Conservation (phyloP, 1,140 invertebrate genomes). For the Trinorchestia longiramus region DNA sequence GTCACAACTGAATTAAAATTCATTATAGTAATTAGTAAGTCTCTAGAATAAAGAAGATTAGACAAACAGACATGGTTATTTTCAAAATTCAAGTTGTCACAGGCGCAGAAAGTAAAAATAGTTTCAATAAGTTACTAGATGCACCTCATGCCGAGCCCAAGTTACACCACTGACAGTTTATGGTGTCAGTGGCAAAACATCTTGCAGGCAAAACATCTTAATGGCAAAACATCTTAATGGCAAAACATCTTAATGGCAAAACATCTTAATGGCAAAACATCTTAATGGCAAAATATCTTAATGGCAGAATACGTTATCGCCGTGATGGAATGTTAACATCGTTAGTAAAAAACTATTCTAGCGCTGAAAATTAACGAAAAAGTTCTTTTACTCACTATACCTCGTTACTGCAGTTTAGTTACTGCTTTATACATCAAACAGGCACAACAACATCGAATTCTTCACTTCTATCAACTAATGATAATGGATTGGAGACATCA, state of each 20-base stretch:
- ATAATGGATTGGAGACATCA: constrained; percentile 3
- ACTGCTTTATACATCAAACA: background rate
- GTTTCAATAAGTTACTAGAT: background rate
- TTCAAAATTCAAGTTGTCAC: background rate
- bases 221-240: too few species aligned
- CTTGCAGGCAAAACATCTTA: too few species aligned
- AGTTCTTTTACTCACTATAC: background rate
- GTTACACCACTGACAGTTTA: background rate
- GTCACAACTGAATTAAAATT: background rate
- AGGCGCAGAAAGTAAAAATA: background rate
- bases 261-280: too few species aligned
- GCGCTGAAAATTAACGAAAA: background rate
- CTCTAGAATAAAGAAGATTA: background rate
- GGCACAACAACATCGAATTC: background rate
- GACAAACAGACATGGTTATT: background rate
- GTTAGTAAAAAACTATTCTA: background rate
- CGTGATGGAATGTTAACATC: background rate
- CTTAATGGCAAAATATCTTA: too few species aligned
- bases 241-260: too few species aligned
- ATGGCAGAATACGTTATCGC: too few species aligned
- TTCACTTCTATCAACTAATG: constrained; percentile 7
- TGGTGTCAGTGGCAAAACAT: too few species aligned
- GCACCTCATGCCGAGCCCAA: background rate
- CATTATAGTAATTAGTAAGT: background rate
- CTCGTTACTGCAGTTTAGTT: background rate